These are phyloP conservation scores for Oreochromis grahami DNA, from an alignment of 2,797 vertebrate species.

Conservation along the genomic window DNA sequence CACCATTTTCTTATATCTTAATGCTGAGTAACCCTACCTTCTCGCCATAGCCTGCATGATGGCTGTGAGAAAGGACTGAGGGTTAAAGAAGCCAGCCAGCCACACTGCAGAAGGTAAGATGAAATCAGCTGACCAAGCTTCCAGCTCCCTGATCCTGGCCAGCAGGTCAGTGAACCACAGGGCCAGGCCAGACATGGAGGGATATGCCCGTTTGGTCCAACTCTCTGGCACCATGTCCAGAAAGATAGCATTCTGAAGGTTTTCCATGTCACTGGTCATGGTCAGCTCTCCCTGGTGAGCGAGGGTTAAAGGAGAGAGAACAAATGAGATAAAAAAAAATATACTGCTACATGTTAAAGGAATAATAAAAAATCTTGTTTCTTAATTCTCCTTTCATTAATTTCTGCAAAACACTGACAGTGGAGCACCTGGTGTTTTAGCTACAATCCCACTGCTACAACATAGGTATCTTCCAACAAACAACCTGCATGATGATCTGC, in stretches of 20 bases:
- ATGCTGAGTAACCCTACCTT: slow-evolving; percentile 17
- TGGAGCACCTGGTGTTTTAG: not conserved
- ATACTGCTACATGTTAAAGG: not conserved
- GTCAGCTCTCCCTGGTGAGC: slow-evolving; percentile 87
- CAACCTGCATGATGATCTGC: not conserved
- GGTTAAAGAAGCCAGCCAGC: slow-evolving; percentile 94
- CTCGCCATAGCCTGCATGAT: slow-evolving; percentile 88
- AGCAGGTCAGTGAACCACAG: slow-evolving; percentile 90
- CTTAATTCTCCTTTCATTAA: not conserved
- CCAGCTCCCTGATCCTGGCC: slow-evolving; percentile 87
- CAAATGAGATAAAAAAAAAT: not conserved
- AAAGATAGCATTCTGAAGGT: slow-evolving; percentile 85
- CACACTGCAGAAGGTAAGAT: slow-evolving; percentile 83
- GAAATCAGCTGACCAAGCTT: slow-evolving; percentile 88
- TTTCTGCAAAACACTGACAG: not conserved
- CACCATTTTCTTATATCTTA: not conserved
- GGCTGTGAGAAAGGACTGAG: slow-evolving; percentile 93
- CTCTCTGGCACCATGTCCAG: slow-evolving; percentile 84
- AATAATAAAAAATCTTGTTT: not conserved
- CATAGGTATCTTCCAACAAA: not conserved
- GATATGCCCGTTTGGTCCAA: slow-evolving; percentile 87
- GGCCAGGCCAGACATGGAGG: slow-evolving; percentile 83
- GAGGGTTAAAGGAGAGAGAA: not conserved
- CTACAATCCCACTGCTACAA: not conserved
- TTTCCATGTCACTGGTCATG: slow-evolving; percentile 93